Evolutionary conservation across 1,140 invertebrate genomes (phyloP).

Genomic region (Pemphigus obesinymphae): DNA sequence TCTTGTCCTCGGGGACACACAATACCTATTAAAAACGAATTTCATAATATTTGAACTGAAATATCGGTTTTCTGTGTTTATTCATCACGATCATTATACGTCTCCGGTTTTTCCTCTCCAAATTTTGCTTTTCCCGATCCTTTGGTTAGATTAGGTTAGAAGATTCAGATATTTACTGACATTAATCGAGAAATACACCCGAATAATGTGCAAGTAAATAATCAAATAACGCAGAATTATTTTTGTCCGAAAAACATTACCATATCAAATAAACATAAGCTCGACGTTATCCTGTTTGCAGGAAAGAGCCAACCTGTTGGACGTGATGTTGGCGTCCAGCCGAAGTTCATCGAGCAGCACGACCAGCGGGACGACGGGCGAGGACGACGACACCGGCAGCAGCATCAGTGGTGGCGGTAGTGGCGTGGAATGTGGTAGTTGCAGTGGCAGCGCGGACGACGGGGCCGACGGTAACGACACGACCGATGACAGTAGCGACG

Average conservation of each 20-base stretch:
- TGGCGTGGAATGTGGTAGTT: conserved; percentile 51
- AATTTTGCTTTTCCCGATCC: no score
- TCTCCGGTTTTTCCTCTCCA: no score
- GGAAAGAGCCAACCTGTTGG: conserved; percentile 67
- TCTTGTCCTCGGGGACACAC: no score
- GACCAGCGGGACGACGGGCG: conserved; percentile 9
- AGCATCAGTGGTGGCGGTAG: conserved; percentile 44
- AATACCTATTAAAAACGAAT: no score
- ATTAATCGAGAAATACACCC: no score
- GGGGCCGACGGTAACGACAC: conserved; percentile 61
- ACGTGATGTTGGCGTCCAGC: conserved; percentile 70
- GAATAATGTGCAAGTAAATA: no score
- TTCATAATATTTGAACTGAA: no score
- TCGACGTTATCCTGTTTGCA: conserved; percentile 48
- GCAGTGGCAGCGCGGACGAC: conserved; percentile 46
- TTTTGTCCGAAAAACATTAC: neutral
- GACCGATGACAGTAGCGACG: conserved; percentile 62
- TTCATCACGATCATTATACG: no score
- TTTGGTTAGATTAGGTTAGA: no score
- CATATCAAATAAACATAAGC: neutral
- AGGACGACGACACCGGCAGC: conserved; percentile 51
- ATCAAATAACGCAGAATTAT: no score
- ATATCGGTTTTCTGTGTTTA: no score
- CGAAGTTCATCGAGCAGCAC: conserved; percentile 62
- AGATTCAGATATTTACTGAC: no score